Evolutionary conservation across 2,797 vertebrate species (phyloP), one percentile per base, ranked within the genome.

Genomic region (Cyclura pinguis): DNA sequence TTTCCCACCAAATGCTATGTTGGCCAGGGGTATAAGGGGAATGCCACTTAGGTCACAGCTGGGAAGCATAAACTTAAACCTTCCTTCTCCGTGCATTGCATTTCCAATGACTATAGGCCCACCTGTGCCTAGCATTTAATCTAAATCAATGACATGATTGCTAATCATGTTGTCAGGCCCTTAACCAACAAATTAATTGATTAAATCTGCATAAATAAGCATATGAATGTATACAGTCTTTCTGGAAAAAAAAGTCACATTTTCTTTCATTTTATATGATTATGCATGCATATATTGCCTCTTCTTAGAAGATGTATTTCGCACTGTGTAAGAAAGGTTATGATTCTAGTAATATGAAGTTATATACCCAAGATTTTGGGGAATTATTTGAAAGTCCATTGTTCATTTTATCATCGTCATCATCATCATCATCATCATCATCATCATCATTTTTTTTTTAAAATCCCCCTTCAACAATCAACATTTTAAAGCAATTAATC

Each of bases 161-260:
- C 18, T 76, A 76, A 76, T 74, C 73, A 20, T 76, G 35, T 74
- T 74, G 16, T 76, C 42, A 38, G 22, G 74, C 38, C 38, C 22
- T 85, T 24, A 85, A 86, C 8, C 29, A 32, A 76, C 85, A 59
- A 29, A 38, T 86, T 76, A 12, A 73, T 29, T 76, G 55, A 29
- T 86, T 86, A 42, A 29, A 86, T 76, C 22, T 86, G 52, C 52
- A 76, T 38, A 86, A 55, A 86, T 86, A 74, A 76, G 9, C 62
- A 47, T 84, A 84, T 47, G 8, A 67, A 85, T 27, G 7, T 83
- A 83, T 83, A 22, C 14, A 78, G 50, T 87, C 57, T 67, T 64
- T 50, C 27, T 64, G 59, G 62, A 76, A 47, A 76, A 76, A 38
- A 78, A 76, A 86, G 52, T 12, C 55, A 78, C 57, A 35, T 74